phyloP scores from a whole-genome alignment of 2,797 vertebrate species.

The Neomorphus geoffroyi region DNA sequence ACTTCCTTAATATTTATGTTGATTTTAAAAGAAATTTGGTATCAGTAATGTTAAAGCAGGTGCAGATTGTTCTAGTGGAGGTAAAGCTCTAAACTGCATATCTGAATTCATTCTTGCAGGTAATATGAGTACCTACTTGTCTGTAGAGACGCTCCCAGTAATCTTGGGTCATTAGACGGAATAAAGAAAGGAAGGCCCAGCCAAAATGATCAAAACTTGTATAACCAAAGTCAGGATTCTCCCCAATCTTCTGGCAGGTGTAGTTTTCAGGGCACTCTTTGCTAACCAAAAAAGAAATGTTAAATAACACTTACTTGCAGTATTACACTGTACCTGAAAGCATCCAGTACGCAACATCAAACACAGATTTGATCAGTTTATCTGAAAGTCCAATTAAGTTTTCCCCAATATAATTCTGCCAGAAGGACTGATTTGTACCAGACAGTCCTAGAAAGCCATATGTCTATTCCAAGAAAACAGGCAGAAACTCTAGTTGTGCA shows the following conservation, averaged over 20 bases:
- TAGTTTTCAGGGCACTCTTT: conserved; percentile 79
- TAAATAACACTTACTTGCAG: background rate
- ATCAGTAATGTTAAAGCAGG: background rate
- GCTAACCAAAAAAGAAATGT: background rate
- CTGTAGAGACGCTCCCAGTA: conserved; percentile 94
- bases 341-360: background rate
- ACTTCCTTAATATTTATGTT: background rate
- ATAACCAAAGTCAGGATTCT: conserved; percentile 90
- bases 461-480: background rate
- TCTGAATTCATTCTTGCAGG: background rate
- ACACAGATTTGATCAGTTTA: background rate
- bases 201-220: conserved; percentile 95
- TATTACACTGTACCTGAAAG: background rate
- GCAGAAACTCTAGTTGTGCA: background rate
- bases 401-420: background rate
- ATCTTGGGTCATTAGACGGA: conserved; percentile 96
- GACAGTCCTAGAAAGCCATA: background rate
- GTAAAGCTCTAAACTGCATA: background rate
- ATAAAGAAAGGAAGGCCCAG: conserved; percentile 94
- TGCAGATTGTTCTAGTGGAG: background rate
- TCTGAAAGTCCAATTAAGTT: background rate
- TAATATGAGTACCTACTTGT: conserved; percentile 79
- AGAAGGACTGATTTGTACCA: background rate
- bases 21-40: background rate
- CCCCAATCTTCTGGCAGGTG: conserved; percentile 73